Conservation (phyloP, 2,888 invertebrate genomes). For the Scaptomyza cyrtandrae region DNA sequence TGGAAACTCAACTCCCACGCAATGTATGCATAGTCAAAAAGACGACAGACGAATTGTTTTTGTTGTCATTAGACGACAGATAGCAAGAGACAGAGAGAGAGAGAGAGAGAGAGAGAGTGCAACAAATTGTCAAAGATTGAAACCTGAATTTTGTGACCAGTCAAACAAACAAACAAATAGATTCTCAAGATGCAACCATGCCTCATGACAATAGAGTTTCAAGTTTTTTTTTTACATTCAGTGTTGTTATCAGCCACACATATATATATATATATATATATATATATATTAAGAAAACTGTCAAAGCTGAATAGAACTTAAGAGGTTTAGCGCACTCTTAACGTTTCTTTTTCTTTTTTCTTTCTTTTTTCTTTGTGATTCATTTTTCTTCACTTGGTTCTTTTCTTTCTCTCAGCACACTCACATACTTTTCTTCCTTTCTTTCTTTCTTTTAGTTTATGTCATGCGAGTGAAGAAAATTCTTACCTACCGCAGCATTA, state of each 20-base stretch:
- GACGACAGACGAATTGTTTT: conserved; percentile 6
- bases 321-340: conserved; percentile 78
- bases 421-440: conserved; percentile 34
- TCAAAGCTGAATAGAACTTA: conserved; percentile 79
- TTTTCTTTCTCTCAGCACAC: conserved; percentile 14
- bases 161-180: conserved; percentile 44
- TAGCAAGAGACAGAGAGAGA: conserved; percentile 52
- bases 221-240: conserved; percentile 16
- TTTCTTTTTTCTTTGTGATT: conserved; percentile 13
- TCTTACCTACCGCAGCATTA: conserved; percentile 65
- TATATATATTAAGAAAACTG: conserved; percentile 70
- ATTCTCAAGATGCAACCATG: conserved; percentile 56
- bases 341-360: conserved; percentile 43
- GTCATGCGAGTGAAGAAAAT: conserved; percentile 16
- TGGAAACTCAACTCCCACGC: conserved; percentile 66
- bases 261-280: too few species aligned
- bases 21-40: conserved; percentile 45
- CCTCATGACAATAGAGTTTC: conserved; percentile 60
- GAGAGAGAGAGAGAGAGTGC: conserved; percentile 14
- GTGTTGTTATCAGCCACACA: too few species aligned
- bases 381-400: conserved; percentile 4
- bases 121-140: conserved; percentile 42
- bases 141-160: neutral
- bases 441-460: conserved; percentile 7
- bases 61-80: conserved; percentile 59